A percentile compares a stretch with the other conserved stretches of the same genome.
These are phyloP conservation scores for Bostrychus sinensis DNA, from an alignment of 2,113 vertebrate genomes.

Conservation along the genomic window DNA sequence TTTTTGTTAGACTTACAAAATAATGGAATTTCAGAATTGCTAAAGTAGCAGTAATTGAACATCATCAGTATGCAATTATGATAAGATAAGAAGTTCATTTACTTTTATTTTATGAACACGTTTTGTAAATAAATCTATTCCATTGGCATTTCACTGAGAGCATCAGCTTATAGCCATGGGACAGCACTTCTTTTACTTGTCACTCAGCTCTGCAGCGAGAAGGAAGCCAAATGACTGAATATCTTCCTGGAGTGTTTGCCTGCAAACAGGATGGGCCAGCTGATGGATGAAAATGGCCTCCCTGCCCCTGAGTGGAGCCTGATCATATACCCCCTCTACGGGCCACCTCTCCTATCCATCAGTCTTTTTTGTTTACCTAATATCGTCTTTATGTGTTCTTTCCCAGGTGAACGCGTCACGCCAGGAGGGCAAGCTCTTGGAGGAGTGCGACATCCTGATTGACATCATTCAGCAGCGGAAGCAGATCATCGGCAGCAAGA, in stretches of 20 bases:
- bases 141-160: background rate
- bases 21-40: no score
- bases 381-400: conserved; percentile 10
- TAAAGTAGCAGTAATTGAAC: no score
- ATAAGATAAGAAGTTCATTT: background rate
- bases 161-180: background rate
- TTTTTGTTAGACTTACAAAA: no score
- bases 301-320: conserved; percentile 18
- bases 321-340: background rate
- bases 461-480: conserved; percentile 97
- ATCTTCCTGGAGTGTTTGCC: conserved; percentile 36
- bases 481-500: conserved; percentile 95
- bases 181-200: conserved; percentile 25
- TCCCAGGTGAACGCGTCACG: conserved; percentile 92
- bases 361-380: conserved; percentile 25
- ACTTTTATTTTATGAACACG: background rate
- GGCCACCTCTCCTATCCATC: background rate
- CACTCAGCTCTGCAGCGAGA: conserved; percentile 23
- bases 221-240: conserved; percentile 28
- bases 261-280: conserved; percentile 17
- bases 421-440: conserved; percentile 93
- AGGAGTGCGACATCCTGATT: conserved; percentile 95
- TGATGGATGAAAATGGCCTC: conserved; percentile 45
- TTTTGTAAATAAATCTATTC: background rate
- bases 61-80: background rate